Base-by-base conservation (phyloP, 1,140 invertebrate genomes). In the Acromyrmex charruanus region DNA sequence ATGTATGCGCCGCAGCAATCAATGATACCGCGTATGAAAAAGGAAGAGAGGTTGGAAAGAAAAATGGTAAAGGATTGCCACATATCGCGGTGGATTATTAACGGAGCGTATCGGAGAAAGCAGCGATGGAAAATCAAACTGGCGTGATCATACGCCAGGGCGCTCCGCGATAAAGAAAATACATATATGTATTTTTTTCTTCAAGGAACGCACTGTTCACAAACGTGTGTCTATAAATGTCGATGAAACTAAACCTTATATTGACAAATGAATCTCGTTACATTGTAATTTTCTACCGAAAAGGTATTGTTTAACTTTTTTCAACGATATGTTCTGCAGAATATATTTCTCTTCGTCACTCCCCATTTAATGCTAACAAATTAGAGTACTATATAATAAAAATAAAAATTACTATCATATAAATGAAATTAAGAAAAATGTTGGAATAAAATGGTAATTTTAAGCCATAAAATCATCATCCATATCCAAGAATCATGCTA, bases 31-130 rank as follows among this genome's bases (percentile, higher is more conserved):
- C 14, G 61, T 63, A 89, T 77, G 89, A 91, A 90, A 79, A 91
- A 90, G 88, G 91, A 88, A 87, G 84, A 81, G 81, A 92, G 88
- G 63, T 65, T 61, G 85, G 71, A 74, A 87, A 71, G 87, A 90
- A 86, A 84, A 87, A 63, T 79, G 44, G 77, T 86, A 53, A 12
- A 89, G 63, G 88, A 91, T 91, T 86, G 89, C 88, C 82, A 71
- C 89, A 81, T 9, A 91, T 92, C 90, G 91, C 87, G 88, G 88
- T 53, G 80, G 91, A 93, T 93, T 91, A 92, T 94, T 94, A 95
- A 94, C 94, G 94, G 93, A 94, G 93, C 94, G 93, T 94, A 93
- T 93, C 93, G 92, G 94, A 94, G 94, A 94, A 95, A 94, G 94
- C 89, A 79, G 77, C 87, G 82, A 92, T 92, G 92, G 92, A 93